Percentiles rank a stretch among this genome's conserved stretches.
Evolutionary conservation across 2,888 invertebrate species (phyloP).

Genomic region (Mythimna ferrago): DNA sequence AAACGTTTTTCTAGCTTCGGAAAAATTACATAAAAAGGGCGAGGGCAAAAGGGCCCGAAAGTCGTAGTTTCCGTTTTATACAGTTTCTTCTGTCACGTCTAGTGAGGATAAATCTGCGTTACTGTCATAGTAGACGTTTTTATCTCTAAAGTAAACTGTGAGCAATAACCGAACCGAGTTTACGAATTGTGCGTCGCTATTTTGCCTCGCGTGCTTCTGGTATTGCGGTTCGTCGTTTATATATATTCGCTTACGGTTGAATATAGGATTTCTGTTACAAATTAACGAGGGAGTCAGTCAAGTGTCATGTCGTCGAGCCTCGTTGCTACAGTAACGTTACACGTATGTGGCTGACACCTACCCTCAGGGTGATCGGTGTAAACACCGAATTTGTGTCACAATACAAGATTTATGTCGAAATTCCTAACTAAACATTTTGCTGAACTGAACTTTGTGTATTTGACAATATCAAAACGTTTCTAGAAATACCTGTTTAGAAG

Average conservation of each 20-base stretch:
- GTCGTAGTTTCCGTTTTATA: slow-evolving; percentile 46
- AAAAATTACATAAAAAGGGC: slow-evolving; percentile 39
- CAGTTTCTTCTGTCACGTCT: slow-evolving; percentile 63
- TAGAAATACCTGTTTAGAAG: slow-evolving; percentile 13
- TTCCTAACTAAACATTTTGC: slow-evolving; percentile 36
- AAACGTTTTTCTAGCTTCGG: slow-evolving; percentile 30
- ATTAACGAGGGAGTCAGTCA: slow-evolving; percentile 88
- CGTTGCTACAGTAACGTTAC: slow-evolving; percentile 77
- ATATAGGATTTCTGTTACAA: slow-evolving; percentile 82
- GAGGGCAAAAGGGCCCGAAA: slow-evolving; percentile 33
- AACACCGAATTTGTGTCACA: slow-evolving; percentile 65
- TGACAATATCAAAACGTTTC: slow-evolving; percentile 1
- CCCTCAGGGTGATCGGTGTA: slow-evolving; percentile 71
- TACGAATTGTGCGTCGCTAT: slow-evolving; percentile 72
- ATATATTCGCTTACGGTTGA: slow-evolving; percentile 68
- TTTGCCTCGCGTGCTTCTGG: slow-evolving; percentile 64
- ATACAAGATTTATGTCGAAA: slow-evolving; percentile 48
- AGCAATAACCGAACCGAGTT: slow-evolving; percentile 73
- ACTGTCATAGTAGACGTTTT: slow-evolving; percentile 77
- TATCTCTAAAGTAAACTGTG: slow-evolving; percentile 81
- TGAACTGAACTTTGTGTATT: slow-evolving; percentile 12
- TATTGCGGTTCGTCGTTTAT: slow-evolving; percentile 73
- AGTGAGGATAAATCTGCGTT: slow-evolving; percentile 68
- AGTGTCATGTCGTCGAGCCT: slow-evolving; percentile 79
- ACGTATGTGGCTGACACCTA: slow-evolving; percentile 74